Percentiles rank a stretch among this genome's conserved stretches.
Conservation (phyloP, 37 sponge, comb jelly and placozoan species). For the Beroe forskalii region DNA sequence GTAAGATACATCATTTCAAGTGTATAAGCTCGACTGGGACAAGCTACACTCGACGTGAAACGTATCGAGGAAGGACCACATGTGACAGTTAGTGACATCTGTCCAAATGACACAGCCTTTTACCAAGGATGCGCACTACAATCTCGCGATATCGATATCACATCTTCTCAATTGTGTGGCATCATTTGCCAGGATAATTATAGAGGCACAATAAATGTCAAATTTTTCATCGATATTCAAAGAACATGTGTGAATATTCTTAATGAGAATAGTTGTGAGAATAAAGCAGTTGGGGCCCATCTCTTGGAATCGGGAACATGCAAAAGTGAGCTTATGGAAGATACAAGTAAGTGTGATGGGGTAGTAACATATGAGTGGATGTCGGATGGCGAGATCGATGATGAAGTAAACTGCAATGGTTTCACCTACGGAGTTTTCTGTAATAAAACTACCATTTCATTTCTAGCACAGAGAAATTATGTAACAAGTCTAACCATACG, state of each 20-base stretch:
- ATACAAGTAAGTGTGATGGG: too few relatives aligned
- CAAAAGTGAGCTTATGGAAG: background rate
- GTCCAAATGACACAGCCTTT: background rate
- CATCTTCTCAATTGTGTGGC: background rate
- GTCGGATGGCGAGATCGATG: too few relatives aligned
- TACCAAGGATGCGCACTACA: background rate
- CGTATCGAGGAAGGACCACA: background rate
- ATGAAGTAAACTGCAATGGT: too few relatives aligned
- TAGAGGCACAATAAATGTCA: background rate
- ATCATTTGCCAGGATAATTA: background rate
- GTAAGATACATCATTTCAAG: background rate
- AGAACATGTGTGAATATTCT: background rate
- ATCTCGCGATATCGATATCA: background rate
- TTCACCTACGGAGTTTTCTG: too few relatives aligned
- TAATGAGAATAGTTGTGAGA: background rate
- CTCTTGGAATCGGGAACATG: background rate
- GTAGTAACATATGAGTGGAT: too few relatives aligned
- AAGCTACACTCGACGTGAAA: background rate
- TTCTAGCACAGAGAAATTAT: background rate
- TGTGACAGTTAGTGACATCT: background rate
- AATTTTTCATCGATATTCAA: too few relatives aligned
- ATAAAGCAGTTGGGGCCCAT: too few relatives aligned
- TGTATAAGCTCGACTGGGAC: background rate
- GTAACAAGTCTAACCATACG: too few relatives aligned
- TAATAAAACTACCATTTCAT: too few relatives aligned